Evolutionary conservation across 1,140 invertebrate genomes (phyloP).

Genomic region (Drosophila cardini): DNA sequence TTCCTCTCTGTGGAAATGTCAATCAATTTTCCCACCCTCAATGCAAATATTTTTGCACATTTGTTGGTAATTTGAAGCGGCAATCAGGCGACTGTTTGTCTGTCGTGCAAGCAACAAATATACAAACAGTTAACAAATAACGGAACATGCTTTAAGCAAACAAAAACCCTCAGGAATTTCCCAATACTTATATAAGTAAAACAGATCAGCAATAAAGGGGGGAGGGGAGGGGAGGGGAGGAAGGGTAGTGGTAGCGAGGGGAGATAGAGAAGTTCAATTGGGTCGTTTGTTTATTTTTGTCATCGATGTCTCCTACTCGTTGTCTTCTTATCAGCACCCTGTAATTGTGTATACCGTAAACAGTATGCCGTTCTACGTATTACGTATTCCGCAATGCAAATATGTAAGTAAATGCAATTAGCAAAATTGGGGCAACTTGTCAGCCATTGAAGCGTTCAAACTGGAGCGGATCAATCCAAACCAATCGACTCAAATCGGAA

Average conservation of each 20-base stretch:
- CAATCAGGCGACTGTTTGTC: conserved; percentile 50
- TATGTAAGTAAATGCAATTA: conserved; percentile 28
- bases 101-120: conserved; percentile 28
- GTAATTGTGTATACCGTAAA: conserved; percentile 1
- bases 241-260: background rate
- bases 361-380: background rate
- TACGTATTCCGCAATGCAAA: background rate
- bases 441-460: background rate
- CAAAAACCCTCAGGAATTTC: conserved; percentile 7
- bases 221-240: too few relatives aligned
- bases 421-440: conserved; percentile 9
- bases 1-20: background rate
- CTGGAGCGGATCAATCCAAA: conserved; percentile 28
- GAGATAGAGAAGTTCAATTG: background rate
- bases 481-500: too few relatives aligned
- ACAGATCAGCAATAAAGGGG: background rate
- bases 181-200: conserved; percentile 2
- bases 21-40: background rate
- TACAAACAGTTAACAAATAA: conserved; percentile 27
- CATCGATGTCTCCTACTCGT: background rate
- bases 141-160: conserved; percentile 15
- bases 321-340: conserved; percentile 40
- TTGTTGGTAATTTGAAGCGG: conserved; percentile 22
- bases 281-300: conserved; percentile 10
- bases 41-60: conserved; percentile 41